Base-by-base conservation (phyloP, 2,888 invertebrate genomes). In the Hedya salicella region DNA sequence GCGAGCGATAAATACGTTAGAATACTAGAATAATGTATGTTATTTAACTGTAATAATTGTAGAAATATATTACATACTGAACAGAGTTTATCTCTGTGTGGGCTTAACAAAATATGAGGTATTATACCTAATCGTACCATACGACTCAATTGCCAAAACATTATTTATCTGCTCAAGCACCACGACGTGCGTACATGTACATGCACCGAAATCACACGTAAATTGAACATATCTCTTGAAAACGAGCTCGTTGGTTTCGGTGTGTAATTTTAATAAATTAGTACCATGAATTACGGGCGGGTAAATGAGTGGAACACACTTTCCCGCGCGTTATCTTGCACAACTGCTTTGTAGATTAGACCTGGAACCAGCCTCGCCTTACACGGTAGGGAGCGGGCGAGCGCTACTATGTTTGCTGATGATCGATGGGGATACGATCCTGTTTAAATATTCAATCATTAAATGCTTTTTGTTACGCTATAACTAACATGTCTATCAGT, bases 321-420 rank as follows among this genome's bases (percentile, higher is more conserved):
- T 57, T 44, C 21, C 50, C 42, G 50, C 40, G 40, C n/a, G 53
- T 54, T 54, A 62, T 54, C 52, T 50, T 59, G 50, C 44, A 52
- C 57, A 52, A 50, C 46, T 39, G 52, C 64, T 65, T 59, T 52
- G 52, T 64, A 65, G 59, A 59, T 59, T 53, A 65, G 65, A 65
- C 52, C 59, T 53, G 46, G 53, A 60, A 52, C 64, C 19, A 52
- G 65, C 52, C 30, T 25, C 16, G 39, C 65, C 65, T 46, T 65
- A 65, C 65, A 60, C 52, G 65, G 65, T 16, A 25, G 52, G 46
- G n/a, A 36, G 57, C n/a, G 57, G 64, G n/a, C n/a, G n/a, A n/a
- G n/a, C 46, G 65, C 21, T 17, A 49, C 48, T 46, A 11, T 30
- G 52, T 57, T 59, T 30, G 21, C 36, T 8, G 17, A 57, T 64